phyloP scores from a whole-genome alignment of 1,140 invertebrate species.

The Cherax destructor region DNA sequence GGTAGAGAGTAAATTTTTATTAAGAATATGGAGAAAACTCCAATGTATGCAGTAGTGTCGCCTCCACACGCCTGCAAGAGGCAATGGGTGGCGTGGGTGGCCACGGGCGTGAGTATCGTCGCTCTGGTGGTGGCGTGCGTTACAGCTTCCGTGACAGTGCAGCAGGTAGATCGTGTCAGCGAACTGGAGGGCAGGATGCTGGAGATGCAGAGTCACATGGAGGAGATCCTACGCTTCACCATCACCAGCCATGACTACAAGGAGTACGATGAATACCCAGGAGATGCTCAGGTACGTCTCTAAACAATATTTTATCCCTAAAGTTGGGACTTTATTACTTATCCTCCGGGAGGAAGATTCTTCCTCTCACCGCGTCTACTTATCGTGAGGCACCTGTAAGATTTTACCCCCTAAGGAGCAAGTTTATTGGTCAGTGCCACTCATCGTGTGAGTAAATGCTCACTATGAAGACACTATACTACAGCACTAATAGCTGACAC shows the following conservation, averaged over 20 bases:
- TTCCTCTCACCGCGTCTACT: not conserved
- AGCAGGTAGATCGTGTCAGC: conserved; percentile 2
- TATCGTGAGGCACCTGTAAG: not conserved
- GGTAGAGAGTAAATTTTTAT: no score
- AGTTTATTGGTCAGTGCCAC: no score
- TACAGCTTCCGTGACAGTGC: conserved; percentile 19
- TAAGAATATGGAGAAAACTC: conserved; percentile 30
- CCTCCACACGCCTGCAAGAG: conserved; percentile 21
- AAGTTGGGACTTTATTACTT: not conserved
- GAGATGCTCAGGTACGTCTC: not conserved
- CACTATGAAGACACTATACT: no score
- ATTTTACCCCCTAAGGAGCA: not conserved
- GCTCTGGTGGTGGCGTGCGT: conserved; percentile 40
- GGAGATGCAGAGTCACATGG: conserved; percentile 38
- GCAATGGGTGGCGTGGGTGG: conserved; percentile 36
- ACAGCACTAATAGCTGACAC: no score
- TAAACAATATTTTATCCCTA: no score
- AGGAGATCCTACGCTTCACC: conserved; percentile 24
- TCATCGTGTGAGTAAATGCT: no score
- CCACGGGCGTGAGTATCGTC: conserved; percentile 37
- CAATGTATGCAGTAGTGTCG: conserved; percentile 40
- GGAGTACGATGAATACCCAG: conserved; percentile 20
- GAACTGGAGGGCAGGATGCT: conserved; percentile 11
- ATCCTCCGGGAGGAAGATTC: not conserved
- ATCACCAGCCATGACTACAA: conserved; percentile 11